Evolutionary conservation across 2,797 vertebrate genomes (phyloP), one percentile per base, ranked within the genome.

Genomic region (Sebastolobus alascanus): DNA sequence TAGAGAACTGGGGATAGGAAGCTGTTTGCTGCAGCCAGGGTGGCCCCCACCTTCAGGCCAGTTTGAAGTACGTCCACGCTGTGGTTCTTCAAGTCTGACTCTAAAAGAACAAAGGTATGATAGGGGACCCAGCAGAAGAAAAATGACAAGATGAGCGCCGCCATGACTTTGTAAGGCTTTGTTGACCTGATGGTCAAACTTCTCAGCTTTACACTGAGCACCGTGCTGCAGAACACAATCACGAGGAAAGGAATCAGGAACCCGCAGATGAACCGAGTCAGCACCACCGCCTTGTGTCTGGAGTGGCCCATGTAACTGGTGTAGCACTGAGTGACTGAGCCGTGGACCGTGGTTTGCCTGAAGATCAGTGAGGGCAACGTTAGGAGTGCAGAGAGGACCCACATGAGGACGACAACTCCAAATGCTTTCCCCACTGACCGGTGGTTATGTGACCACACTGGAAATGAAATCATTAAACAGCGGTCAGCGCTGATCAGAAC

Each of bases 91-190:
- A 94, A 75, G 35, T 95, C 73, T 0, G 95, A 88, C 87, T 98
- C 97, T 73, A 97, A 76, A 3, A 98, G 92, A 68, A 95, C 84
- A 69, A 98, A 91, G 0, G 94, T 87, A 43, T 99, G 97, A 90
- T 96, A 98, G 18, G 98, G 97, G 3, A 97, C 93, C 98, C 98
- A 99, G 83, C 97, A 98, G 27, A 96, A 60, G 85, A 98, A 98
- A 89, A 99, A 99, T 1, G 96, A 95, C 75, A 95, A 6, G 0
- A 98, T 97, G 64, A 99, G 97, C 2, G 94, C 93, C 8, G 91
- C 46, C 0, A 98, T 97, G 77, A 99, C 93, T 85, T 96, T 98
- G 90, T 98, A 96, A 13, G 97, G 97, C 74, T 97, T 98, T 75
- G 90, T 95, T 74, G 95, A 96, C 91, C 93, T 98, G 22, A 96